Base-by-base conservation (phyloP, 2,113 vertebrate genomes). In the Carassius auratus region DNA sequence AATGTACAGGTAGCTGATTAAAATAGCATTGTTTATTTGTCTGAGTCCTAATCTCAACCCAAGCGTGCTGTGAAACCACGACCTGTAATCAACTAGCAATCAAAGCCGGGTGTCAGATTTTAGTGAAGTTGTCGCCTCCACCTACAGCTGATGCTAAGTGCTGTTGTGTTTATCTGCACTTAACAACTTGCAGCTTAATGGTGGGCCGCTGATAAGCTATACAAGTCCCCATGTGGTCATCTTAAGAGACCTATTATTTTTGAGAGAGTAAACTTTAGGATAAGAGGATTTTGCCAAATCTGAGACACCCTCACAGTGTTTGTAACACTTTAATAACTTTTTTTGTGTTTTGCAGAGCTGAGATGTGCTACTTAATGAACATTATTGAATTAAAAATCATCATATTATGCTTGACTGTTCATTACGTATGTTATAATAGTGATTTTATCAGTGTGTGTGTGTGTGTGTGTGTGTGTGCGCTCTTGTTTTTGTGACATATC, bases 81-180 rank as follows among this genome's bases (percentile, higher is more conserved):
- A 59, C 61, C 85, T 87, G 84, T 88, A 84, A 88, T 85, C 86
- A 86, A 89, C 68, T 80, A 69, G 76, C 80, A 89, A 88, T 88
- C 85, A 88, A 80, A 64, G 21, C 68, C 42, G 30, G 62, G 57
- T 76, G 71, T 74, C 77, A 82, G 36, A 79, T 64, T 85, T 78
- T 55, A 45, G 74, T 82, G 52, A 76, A 64, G 83, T 80, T 48
- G 62, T 76, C 62, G 14, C 17, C 30, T 66, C 57, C 48, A 48
- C n/a, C 57, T 59, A 69, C 12, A 57, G 59, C 55, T 8, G 15
- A 83, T 81, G 50, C 45, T 50, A 76, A 82, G 66, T 17, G 48
- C 64, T 88, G 79, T 85, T 78, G 38, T 84, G 38, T 76, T 57
- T 48, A 64, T 69, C 77, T 50, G 19, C 23, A 74, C 61, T 71